A percentile compares a stretch with the other conserved stretches of the same genome.
These are phyloP conservation scores for Parapsyche elsis DNA, from an alignment of 1,140 invertebrate genomes.

Conservation along the genomic window DNA sequence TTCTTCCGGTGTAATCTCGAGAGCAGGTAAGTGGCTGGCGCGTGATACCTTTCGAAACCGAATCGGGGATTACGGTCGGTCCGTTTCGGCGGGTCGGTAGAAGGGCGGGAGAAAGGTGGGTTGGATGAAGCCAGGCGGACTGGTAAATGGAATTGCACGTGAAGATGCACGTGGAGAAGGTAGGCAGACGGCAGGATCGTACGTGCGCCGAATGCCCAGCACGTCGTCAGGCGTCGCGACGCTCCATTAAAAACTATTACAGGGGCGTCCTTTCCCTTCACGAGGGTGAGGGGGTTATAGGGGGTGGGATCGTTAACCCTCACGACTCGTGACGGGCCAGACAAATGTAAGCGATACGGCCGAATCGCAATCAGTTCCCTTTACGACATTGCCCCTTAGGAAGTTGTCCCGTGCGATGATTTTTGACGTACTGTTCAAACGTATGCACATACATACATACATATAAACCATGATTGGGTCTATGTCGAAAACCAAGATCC, in stretches of 20 bases:
- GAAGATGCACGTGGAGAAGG: not conserved
- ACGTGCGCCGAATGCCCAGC: conserved; percentile 4
- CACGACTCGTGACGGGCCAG: not conserved
- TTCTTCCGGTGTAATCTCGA: conserved; percentile 6
- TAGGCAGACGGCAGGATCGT: not conserved
- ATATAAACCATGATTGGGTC: too few relatives aligned
- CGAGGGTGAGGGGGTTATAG: too few relatives aligned
- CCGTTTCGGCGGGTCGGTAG: too few relatives aligned
- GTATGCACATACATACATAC: too few relatives aligned
- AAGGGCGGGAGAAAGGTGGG: too few relatives aligned
- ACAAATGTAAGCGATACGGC: not conserved
- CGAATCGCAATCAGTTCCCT: not conserved
- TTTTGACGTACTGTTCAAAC: too few relatives aligned
- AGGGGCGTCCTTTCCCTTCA: not conserved
- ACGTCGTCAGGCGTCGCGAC: conserved; percentile 12
- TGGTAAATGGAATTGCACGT: not conserved
- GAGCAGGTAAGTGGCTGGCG: conserved; percentile 1
- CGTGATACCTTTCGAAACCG: not conserved
- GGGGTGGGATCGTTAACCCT: not conserved
- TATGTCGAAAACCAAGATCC: too few relatives aligned
- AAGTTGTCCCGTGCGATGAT: too few relatives aligned
- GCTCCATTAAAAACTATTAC: conserved; percentile 32
- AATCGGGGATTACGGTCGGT: not conserved
- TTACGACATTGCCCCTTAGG: not conserved
- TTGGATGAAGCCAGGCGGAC: not conserved